Base-by-base conservation (phyloP, 2,888 invertebrate genomes). In the Gastracanthus pulcherrimus region DNA sequence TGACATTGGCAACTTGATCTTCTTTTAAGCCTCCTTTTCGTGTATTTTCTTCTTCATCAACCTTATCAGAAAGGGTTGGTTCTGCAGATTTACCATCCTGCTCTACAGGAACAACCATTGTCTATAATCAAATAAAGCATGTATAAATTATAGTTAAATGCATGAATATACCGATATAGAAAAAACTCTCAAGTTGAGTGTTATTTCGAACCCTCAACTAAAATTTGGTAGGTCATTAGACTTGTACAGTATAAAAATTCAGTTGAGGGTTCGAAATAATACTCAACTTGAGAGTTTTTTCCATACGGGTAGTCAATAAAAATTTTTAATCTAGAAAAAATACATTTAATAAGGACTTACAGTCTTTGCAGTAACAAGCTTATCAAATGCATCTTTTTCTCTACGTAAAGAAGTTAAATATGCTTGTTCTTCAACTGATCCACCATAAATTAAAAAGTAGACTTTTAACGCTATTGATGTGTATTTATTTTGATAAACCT, bases 381-480 rank as follows among this genome's bases (percentile, higher is more conserved):
- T 93, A 89, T 99, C 98, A 92, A 99, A 99, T 0, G 99, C 97
- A 88, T 97, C 95, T 90, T 99, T 99, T 92, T 99, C 99, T 83
- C 96, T 94, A 84, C 97, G 94, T 77, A 99, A 92, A 0, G 96
- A 94, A 0, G 98, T 98, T 45, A 99, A 93, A 92, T 98, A 99
- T 2, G 97, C 95, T 92, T 99, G 99, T 91, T 99, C 99, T 92
- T 99, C 99, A 0, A 98, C 97, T 7, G 99, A 99, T 82, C 96
- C 96, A 11, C 95, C 95, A 90, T 98, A 98, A 84, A 98, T 94
- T 69, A 99, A 91, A 88, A 98, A 98, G 91, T 97, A 99, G 9
- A 99, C 95, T 87, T 95, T 95, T 5, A 96, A 90, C 19, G 92
- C 90, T 0, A 93, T 91, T 0, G 87, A 86, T 29, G 92, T 90